Evolutionary conservation across 2,888 invertebrate species (phyloP).

Genomic region (Andrena bucephala): DNA sequence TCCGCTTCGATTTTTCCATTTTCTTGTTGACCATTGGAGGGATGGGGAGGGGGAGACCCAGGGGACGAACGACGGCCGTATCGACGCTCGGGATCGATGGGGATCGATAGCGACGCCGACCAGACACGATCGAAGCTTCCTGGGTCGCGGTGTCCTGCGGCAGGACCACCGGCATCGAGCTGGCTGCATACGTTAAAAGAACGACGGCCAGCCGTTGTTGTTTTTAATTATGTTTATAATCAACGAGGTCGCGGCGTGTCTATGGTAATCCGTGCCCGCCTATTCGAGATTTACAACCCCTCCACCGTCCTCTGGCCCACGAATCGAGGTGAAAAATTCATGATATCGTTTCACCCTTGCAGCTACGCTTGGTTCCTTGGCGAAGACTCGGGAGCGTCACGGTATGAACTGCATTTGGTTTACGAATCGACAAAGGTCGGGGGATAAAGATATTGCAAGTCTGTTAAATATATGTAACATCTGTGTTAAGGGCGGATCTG

Average conservation of each 20-base stretch:
- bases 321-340: conserved; percentile 45
- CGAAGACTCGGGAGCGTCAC: background rate
- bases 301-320: conserved; percentile 49
- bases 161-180: conserved; percentile 83
- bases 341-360: background rate
- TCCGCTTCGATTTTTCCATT: conserved; percentile 61
- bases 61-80: conserved; percentile 52
- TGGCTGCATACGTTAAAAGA: conserved; percentile 80
- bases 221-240: conserved; percentile 85
- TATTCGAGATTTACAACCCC: conserved; percentile 74
- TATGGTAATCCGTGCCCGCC: conserved; percentile 81
- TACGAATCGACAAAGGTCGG: too few relatives aligned
- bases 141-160: conserved; percentile 62
- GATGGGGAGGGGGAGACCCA: background rate
- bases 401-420: too few relatives aligned
- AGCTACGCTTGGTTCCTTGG: background rate
- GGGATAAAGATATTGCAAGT: too few relatives aligned
- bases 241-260: conserved; percentile 81
- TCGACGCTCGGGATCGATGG: conserved; percentile 61
- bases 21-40: conserved; percentile 50
- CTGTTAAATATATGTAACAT: background rate
- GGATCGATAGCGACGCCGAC: conserved; percentile 64
- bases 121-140: conserved; percentile 69
- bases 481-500: too few relatives aligned
- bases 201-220: conserved; percentile 77